Evolutionary conservation across 2,888 invertebrate species (phyloP).

Genomic region (Eupithecia abbreviata): DNA sequence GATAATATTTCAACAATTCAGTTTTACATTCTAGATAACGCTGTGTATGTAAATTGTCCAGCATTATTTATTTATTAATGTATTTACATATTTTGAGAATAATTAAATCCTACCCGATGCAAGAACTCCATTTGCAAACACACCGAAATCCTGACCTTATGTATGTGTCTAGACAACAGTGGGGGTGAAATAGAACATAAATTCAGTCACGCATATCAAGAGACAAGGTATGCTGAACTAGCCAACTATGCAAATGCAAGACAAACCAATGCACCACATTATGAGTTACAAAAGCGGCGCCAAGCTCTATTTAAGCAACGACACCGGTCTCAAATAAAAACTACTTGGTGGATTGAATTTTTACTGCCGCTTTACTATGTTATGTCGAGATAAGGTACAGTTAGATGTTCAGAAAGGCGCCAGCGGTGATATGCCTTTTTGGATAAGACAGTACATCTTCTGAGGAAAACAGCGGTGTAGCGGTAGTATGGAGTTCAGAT

Average conservation of each 20-base stretch:
- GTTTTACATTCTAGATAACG: too few relatives aligned
- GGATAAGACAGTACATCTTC: not conserved
- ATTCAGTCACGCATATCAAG: slow-evolving; percentile 24
- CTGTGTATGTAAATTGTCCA: too few relatives aligned
- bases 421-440: slow-evolving; percentile 8
- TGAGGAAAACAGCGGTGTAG: not conserved
- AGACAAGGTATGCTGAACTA: slow-evolving; percentile 28
- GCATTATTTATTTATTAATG: too few relatives aligned
- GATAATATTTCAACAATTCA: too few relatives aligned
- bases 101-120: not conserved
- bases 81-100: not conserved
- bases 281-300: slow-evolving; percentile 62
- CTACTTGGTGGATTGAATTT: slow-evolving; percentile 68
- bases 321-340: slow-evolving; percentile 61
- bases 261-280: slow-evolving; percentile 51
- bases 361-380: slow-evolving; percentile 65
- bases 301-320: slow-evolving; percentile 57
- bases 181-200: slow-evolving; percentile 6
- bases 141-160: not conserved
- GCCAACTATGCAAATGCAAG: slow-evolving; percentile 45
- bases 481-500: slow-evolving; percentile 1
- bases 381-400: slow-evolving; percentile 58
- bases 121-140: not conserved
- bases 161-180: slow-evolving; percentile 10
- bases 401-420: slow-evolving; percentile 52